Evolutionary conservation across 2,797 vertebrate genomes (phyloP).

Genomic region (Vultur gryphus): DNA sequence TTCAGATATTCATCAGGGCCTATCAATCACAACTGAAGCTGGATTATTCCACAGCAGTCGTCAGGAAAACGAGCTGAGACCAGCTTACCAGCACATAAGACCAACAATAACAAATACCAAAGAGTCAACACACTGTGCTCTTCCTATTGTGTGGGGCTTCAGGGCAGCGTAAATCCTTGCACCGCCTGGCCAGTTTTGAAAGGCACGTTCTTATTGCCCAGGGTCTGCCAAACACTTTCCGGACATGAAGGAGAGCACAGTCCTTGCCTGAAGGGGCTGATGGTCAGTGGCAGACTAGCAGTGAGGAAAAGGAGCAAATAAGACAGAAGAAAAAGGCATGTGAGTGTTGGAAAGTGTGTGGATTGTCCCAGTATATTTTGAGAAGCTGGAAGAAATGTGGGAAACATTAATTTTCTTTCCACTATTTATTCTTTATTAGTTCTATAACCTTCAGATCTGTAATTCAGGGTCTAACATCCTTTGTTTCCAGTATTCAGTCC

Average conservation of each 20-base stretch:
- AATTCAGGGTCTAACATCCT: background rate
- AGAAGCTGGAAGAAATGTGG: background rate
- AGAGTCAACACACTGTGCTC: background rate
- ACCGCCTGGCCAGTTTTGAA: background rate
- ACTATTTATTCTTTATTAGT: background rate
- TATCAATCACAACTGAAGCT: background rate
- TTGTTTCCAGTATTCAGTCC: background rate
- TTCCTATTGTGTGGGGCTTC: background rate
- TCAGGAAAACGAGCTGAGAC: background rate
- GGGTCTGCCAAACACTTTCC: background rate
- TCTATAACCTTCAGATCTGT: background rate
- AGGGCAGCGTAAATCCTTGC: background rate
- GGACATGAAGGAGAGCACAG: background rate
- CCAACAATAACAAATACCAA: background rate
- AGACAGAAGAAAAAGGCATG: background rate
- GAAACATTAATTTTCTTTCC: background rate
- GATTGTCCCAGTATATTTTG: background rate
- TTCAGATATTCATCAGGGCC: background rate
- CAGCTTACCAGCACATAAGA: background rate
- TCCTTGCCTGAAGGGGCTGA: background rate
- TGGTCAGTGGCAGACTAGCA: background rate
- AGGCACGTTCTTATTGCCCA: background rate
- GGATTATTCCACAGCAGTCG: background rate
- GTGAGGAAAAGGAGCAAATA: background rate
- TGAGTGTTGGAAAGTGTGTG: background rate